A percentile compares a stretch with the other conserved stretches of the same genome.
These are phyloP conservation scores for Felis catus DNA, from an alignment of 2,113 vertebrate species.

Conservation along the genomic window DNA sequence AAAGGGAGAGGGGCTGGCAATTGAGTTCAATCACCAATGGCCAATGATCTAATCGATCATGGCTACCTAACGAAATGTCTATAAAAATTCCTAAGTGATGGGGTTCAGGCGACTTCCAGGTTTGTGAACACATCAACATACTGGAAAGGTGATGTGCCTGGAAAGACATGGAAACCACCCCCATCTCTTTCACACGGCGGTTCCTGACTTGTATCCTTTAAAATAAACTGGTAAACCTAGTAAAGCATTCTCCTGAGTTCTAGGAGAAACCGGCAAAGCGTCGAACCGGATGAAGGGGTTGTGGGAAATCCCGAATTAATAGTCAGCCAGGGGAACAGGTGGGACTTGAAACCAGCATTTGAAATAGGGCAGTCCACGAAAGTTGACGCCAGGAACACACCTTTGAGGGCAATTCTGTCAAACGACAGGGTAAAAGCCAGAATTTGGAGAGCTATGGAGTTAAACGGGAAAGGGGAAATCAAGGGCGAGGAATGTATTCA, in stretches of 20 bases:
- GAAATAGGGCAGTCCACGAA: neutral
- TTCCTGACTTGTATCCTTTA: neutral
- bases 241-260: neutral
- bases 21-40: neutral
- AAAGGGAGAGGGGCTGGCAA: neutral
- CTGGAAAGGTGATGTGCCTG: neutral
- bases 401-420: neutral
- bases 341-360: neutral
- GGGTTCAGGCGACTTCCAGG: neutral
- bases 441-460: neutral
- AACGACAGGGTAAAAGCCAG: neutral
- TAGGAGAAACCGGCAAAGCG: neutral
- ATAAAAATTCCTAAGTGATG: neutral
- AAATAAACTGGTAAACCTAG: neutral
- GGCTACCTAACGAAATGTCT: neutral
- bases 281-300: neutral
- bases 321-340: neutral
- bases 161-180: neutral
- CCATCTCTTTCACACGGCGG: neutral
- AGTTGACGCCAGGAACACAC: too few species aligned
- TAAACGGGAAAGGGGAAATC: neutral
- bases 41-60: neutral
- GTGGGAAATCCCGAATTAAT: neutral
- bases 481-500: neutral
- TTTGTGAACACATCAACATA: neutral